A percentile compares a stretch with the other conserved stretches of the same genome.
Conservation (phyloP, 2,113 vertebrate species). For the Crotalus helleri region DNA sequence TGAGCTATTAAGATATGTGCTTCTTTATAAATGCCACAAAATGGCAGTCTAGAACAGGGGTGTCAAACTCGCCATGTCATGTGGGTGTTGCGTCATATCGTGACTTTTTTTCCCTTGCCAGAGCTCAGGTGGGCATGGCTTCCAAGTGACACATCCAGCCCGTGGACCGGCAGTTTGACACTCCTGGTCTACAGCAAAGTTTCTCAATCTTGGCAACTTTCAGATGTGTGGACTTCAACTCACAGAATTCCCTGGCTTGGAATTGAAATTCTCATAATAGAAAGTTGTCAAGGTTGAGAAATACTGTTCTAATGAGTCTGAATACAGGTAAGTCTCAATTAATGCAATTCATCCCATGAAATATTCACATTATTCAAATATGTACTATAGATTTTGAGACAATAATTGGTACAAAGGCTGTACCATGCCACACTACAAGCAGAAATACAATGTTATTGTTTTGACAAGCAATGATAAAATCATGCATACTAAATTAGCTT, state of each 20-base stretch:
- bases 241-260: not conserved
- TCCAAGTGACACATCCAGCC: too few relatives aligned
- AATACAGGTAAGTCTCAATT: not conserved
- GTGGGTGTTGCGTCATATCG: too few relatives aligned
- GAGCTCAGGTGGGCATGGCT: too few relatives aligned
- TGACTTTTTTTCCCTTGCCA: too few relatives aligned
- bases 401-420: not conserved
- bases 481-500: not conserved
- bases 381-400: not conserved
- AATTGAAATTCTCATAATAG: not conserved
- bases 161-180: too few relatives aligned
- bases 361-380: not conserved
- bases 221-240: not conserved
- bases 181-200: not conserved
- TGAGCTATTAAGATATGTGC: slow-evolving; percentile 20
- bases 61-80: too few relatives aligned
- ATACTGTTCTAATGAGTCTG: not conserved
- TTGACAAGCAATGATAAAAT: not conserved
- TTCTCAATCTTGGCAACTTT: not conserved
- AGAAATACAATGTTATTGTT: not conserved
- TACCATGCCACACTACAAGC: not conserved
- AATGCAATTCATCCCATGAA: not conserved
- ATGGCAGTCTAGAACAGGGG: not conserved
- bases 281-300: not conserved
- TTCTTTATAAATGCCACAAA: slow-evolving; percentile 2